phyloP scores from a whole-genome alignment of 2,888 invertebrate species.

The Hanleya hanleyi region DNA sequence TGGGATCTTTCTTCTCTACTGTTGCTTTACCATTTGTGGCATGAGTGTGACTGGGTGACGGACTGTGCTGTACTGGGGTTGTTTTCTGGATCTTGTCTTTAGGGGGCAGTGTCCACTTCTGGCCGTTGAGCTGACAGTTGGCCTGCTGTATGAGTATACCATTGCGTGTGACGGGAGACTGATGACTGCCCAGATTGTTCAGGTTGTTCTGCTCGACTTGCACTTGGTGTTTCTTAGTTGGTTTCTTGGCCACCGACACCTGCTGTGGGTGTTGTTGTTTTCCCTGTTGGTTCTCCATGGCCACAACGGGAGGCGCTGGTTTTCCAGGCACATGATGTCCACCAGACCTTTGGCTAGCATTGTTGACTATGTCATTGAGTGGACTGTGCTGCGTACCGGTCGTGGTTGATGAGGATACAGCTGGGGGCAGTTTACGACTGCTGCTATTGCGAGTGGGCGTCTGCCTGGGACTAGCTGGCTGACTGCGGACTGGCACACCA shows the following conservation, averaged over 20 bases:
- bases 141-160: background rate
- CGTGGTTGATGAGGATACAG: background rate
- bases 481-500: no score
- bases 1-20: constrained; percentile 13
- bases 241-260: constrained; percentile 15
- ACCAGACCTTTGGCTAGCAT: background rate
- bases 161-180: background rate
- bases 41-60: constrained; percentile 14
- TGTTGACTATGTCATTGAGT: background rate
- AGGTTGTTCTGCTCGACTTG: background rate
- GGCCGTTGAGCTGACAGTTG: constrained; percentile 1
- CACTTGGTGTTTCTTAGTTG: background rate
- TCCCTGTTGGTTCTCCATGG: background rate
- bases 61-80: background rate
- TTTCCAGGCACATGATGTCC: background rate
- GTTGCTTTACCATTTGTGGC: constrained; percentile 14
- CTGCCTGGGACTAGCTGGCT: background rate
- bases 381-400: background rate
- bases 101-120: background rate
- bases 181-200: background rate
- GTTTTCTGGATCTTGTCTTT: background rate
- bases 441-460: no score
- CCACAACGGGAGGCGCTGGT: background rate
- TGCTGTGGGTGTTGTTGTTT: background rate
- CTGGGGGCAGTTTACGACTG: background rate